phyloP scores from a whole-genome alignment of 2,113 vertebrate species.

The Anthoscopus minutus region DNA sequence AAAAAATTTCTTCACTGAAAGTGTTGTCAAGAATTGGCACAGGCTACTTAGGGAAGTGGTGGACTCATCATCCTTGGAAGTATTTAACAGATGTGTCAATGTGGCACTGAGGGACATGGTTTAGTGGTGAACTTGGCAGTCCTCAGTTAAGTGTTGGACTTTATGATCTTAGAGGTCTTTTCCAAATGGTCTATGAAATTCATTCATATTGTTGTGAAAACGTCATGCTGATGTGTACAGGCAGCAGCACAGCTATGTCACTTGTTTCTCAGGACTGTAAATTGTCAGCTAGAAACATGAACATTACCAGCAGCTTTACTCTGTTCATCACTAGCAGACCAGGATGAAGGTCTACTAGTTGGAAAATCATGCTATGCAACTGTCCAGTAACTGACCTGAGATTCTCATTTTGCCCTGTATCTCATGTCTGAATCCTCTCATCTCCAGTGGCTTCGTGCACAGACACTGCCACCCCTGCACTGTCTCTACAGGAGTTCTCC shows the following conservation, averaged over 20 bases:
- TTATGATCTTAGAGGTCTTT: background rate
- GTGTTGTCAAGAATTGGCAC: background rate
- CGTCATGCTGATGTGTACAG: rapidly evolving
- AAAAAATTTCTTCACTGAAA: background rate
- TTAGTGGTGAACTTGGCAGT: background rate
- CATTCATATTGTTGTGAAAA: background rate
- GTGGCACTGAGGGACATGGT: background rate
- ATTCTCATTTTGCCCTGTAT: background rate
- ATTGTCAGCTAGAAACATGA: background rate
- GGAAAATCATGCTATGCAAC: background rate
- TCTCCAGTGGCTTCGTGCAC: background rate
- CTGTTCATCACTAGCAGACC: background rate
- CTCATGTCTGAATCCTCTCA: rapidly evolving
- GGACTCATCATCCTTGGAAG: background rate
- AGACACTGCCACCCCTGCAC: rapidly evolving
- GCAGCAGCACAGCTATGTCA: background rate
- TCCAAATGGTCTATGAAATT: background rate
- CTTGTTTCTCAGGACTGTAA: background rate
- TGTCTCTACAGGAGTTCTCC: background rate
- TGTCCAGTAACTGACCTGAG: background rate
- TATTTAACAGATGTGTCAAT: background rate
- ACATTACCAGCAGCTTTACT: background rate
- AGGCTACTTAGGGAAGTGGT: background rate
- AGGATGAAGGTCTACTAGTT: background rate
- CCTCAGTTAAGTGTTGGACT: background rate